A percentile compares a stretch with the other conserved stretches of the same genome.
Evolutionary conservation across 2,797 vertebrate species (phyloP).

Genomic region (Bradypus variegatus): DNA sequence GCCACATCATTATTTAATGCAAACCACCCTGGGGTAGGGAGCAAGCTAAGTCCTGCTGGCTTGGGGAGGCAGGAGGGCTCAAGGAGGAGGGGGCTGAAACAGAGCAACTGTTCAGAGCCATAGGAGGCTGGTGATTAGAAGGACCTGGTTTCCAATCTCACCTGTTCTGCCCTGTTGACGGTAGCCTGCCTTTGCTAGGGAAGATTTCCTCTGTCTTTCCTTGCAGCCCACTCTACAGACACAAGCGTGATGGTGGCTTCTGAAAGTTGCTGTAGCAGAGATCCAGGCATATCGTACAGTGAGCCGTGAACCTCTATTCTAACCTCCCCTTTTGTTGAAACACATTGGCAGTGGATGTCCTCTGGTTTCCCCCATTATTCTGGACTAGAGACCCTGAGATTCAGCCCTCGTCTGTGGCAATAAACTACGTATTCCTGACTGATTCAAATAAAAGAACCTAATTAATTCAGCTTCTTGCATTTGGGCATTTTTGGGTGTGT

Average conservation of each 20-base stretch:
- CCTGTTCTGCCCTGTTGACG: fast-evolving
- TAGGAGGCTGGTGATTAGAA: fast-evolving
- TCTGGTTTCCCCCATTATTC: background rate
- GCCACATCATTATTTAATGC: fast-evolving
- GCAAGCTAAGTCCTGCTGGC: fast-evolving
- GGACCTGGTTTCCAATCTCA: fast-evolving
- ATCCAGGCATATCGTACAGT: background rate
- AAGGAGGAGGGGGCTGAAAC: too few species aligned
- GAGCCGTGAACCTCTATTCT: background rate
- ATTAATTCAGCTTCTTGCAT: background rate
- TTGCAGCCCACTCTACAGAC: fast-evolving
- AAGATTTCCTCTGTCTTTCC: fast-evolving
- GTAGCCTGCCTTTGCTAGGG: fast-evolving
- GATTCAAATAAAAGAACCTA: background rate
- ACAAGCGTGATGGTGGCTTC: fast-evolving
- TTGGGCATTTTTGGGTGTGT: too few species aligned
- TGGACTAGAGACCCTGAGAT: background rate
- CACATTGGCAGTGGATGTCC: background rate
- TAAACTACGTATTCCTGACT: background rate
- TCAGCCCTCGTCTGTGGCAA: background rate
- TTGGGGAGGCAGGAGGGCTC: fast-evolving
- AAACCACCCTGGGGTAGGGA: background rate
- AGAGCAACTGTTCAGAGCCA: background rate
- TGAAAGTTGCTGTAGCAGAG: fast-evolving
- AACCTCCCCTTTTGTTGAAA: background rate